Evolutionary conservation across 2,888 invertebrate genomes (phyloP).

Genomic region (Troides helena): DNA sequence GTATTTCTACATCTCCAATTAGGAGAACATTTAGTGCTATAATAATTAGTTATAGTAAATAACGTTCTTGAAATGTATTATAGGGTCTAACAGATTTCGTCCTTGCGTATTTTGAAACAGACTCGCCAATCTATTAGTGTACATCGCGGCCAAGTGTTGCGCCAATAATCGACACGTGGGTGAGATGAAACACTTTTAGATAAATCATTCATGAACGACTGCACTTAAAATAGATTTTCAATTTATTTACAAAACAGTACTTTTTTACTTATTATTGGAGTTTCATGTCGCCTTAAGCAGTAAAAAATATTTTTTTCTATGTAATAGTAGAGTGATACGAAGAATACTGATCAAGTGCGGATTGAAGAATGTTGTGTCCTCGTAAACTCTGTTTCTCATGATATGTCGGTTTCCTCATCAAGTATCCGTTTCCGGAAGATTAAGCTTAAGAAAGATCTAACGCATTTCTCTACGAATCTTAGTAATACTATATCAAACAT

Average conservation of each 20-base stretch:
- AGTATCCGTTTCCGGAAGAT: no score
- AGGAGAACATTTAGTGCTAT: no score
- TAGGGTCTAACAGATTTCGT: not conserved
- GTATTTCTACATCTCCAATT: no score
- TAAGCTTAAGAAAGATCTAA: no score
- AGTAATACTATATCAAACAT: no score
- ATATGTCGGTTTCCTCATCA: no score
- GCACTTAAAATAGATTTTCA: constrained; percentile 15
- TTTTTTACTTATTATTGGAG: not conserved
- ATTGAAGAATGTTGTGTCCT: no score
- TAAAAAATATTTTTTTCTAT: not conserved
- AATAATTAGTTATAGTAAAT: no score
- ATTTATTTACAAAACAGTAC: not conserved
- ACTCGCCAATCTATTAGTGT: constrained; percentile 11
- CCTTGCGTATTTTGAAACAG: not conserved
- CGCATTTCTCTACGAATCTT: no score
- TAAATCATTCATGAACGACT: constrained; percentile 23
- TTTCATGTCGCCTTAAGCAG: not conserved
- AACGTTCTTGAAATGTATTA: not conserved
- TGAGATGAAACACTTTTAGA: constrained; percentile 14
- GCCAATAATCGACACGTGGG: constrained; percentile 27
- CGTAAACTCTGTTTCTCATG: no score
- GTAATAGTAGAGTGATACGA: not conserved
- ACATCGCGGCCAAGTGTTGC: constrained; percentile 17
- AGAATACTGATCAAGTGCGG: not conserved